Base-by-base conservation (phyloP, 2,113 vertebrate species). In the Aix galericulata region DNA sequence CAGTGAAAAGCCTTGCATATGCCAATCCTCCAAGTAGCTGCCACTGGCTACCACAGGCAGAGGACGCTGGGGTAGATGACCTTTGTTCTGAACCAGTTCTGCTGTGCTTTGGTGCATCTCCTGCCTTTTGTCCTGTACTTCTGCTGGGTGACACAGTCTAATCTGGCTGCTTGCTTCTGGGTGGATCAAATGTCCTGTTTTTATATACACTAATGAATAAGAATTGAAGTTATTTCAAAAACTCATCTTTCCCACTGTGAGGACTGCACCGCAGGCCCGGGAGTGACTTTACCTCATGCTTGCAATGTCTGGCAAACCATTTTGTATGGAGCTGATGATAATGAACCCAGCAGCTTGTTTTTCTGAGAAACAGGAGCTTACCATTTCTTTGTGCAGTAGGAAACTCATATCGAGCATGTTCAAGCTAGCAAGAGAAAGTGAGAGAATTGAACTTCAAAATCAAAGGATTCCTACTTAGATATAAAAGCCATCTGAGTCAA, bases 221-320 rank as follows among this genome's bases (percentile, higher is more conserved):
- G 94, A 92, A 76, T 60, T 48, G 66, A 92, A 94, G 79, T 66
- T 6, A 79, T 86, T 86, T 89, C 82, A 89, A 82, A 85, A 92
- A 66, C 74, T 91, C 15, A 1, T 87, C 84, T 79, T 89, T 84
- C 91, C 67, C 78, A 84, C 91, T 82, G 78, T 56, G 91, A 82
- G n/a, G 78, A 29, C 58, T 50, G 71, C 53, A 91, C 77, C 58
- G 79, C 23, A 82, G 78, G 36, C 82, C 74, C 93, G 89, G 71
- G 53, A 96, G 78, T 59, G 67, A 87, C 50, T 85, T 87, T 52
- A 94, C 38, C 44, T 94, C 87, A 89, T 87, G 84, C 71, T 82
- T 82, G 59, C 81, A 89, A 94, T 6, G 36, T 94, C 93, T 96
- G 94, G 93, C 40, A 95, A 94, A 96, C 62, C 63, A 34, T 82